Evolutionary conservation across 2,888 invertebrate genomes (phyloP), one percentile per base, ranked within the genome.

Genomic region (Heliconius hortense): DNA sequence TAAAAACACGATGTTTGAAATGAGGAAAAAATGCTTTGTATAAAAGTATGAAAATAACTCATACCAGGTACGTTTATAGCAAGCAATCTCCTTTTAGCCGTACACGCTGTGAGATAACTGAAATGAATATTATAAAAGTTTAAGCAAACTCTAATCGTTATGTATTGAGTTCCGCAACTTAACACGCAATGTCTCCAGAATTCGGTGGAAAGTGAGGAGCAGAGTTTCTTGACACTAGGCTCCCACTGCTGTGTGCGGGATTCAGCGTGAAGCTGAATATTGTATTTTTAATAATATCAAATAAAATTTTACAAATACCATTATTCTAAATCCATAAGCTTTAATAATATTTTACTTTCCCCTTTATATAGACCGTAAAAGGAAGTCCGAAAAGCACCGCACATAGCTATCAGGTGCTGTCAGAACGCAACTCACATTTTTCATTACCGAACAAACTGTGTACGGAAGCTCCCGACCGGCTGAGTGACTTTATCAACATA

Each of bases 61-160:
- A 71, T 4, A 71, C 70, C 48, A 60, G 59, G 35, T 60, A 60
- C 70, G 60, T 24, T 71, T 21, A 69, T 31, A 24, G 69, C 28
- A 31, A 56, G 69, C 69, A 69, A 56, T 71, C 70, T 60, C 59
- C 70, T 70, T 59, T 39, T 21, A 59, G 35, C 35, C 59, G 24
- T 60, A 71, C 39, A 60, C 39, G 60, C 39, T 69, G n/a, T 15
- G 60, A 60, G 26, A 71, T 39, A 28, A 48, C 70, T 60, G 60
- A 39, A 71, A 71, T 71, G 60, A 60, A 71, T 71, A 60, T 71
- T 71, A 71, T 39, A 71, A 60, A 71, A 60, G 35, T 71, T 71
- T 21, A 56, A 71, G 60, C 26, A 53, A 69, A 69, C 53, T 28
- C n/a, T 53, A 28, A 69, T 69, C 11, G 48, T 31, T 69, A 28